Base-by-base conservation (phyloP, 2,888 invertebrate genomes). In the Oasisia sp. region DNA sequence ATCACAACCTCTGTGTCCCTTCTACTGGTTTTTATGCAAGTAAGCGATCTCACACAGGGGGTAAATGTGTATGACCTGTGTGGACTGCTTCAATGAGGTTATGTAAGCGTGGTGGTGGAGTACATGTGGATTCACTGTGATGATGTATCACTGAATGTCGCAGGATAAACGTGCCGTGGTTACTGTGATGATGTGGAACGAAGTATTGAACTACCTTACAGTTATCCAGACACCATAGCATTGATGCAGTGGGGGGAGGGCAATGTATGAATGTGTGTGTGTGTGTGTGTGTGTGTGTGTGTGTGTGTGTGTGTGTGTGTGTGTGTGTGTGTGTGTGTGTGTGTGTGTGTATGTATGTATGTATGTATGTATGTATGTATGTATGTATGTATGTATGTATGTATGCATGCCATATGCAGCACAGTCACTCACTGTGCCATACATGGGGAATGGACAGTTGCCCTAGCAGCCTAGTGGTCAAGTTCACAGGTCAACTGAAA, bases 31-130 rank as follows among this genome's bases (percentile, higher is more conserved):
- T 74, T n/a, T 74, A 74, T 74, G 74, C 74, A 27, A 74, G 74
- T 74, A 74, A n/a, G n/a, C 14, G 74, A 74, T 74, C 74, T n/a
- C 74, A 74, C 74, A 74, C 74, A 74, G 74, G 74, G 74, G 74
- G 74, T 74, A 74, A 74, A 74, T 74, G 27, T 74, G n/a, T 74
- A 74, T 27, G 74, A 19, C n/a, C 27, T n/a, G 38, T 74, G 27
- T 74, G 74, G 74, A 19, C 27, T 74, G 27, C 27, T 74, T 74
- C 74, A 19, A 1, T 74, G 5, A 74, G 7, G 74, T 74, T 74
- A 19, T 19, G 27, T 74, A 74, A 19, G 27, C 27, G 74, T 74
- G 74, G 27, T 27, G 19, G 14, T 74, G 27, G 74, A 27, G 74
- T 27, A 27, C 7, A 74, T 74, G 74, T 19, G 38, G 74, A 74